Evolutionary conservation across 1,140 invertebrate species (phyloP), one percentile per base, ranked within the genome.

Genomic region (Drosophila bocki): DNA sequence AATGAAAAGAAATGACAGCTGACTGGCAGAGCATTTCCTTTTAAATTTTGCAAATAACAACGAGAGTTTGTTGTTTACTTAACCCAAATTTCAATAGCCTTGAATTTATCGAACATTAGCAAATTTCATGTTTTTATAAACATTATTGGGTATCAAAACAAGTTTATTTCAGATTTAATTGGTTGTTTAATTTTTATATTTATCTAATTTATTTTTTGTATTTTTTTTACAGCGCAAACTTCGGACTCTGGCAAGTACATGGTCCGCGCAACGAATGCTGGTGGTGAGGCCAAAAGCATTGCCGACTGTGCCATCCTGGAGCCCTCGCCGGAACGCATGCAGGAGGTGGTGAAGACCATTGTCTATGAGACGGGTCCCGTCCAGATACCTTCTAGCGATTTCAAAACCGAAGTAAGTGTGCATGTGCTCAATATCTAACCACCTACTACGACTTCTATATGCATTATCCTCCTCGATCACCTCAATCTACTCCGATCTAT

Each of bases 301-400:
- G 96, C 96, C 7, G 96, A 97, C 91, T 95, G 97, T 74, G 94
- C 96, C 56, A 95, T 97, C 8, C 94, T 96, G 61, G 96, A 96
- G 76, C 95, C 95, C 41, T 94, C 94, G n/a, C 95, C 95, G 1
- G 95, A 96, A 69, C 94, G 95, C 7, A 94, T 95, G 94, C 93
- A 95, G 19, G 95, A 95, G 84, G 94, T 95, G n/a, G 95, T 95
- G 32, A 95, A 95, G 91, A 95, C 95, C 15, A 94, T 95, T 37
- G 93, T 95, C 7, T 95, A 95, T 71, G 95, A 95, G 94, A 94
- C 80, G 22, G 79, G 78, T 26, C 62, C 60, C 1, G 32, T 74
- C 13, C 53, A 56, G 19, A 94, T 79, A 26, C 71, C 79, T 15
- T 32, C 61, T 4, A 82, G 59, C 65, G 86, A 91, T 67, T 88